A percentile compares a stretch with the other conserved stretches of the same genome.
phyloP scores from a whole-genome alignment of 2,113 vertebrate genomes.

The Hymenochirus boettgeri region DNA sequence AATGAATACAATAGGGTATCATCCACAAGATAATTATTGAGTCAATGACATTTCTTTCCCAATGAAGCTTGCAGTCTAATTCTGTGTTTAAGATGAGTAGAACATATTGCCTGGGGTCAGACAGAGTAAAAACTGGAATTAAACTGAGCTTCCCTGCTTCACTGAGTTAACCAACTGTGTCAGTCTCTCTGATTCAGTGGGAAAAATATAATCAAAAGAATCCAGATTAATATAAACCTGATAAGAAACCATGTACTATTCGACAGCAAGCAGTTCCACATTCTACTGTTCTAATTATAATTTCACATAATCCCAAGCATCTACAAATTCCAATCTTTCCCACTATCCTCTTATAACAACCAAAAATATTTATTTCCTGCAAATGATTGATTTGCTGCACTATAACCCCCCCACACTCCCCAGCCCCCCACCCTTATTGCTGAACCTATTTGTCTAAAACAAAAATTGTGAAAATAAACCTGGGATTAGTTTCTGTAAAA shows the following conservation, averaged over 20 bases:
- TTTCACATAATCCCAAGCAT: slow-evolving; percentile 6
- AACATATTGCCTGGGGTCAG: background rate
- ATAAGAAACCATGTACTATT: background rate
- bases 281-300: slow-evolving; percentile 20
- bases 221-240: background rate
- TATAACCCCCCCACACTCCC: background rate
- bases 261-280: slow-evolving; percentile 7
- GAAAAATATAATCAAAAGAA: slow-evolving; percentile 1
- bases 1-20: too few species aligned
- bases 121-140: background rate
- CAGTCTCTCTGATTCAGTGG: background rate
- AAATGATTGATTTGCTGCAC: slow-evolving; percentile 22
- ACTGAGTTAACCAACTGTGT: background rate
- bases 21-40: too few species aligned
- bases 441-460: background rate
- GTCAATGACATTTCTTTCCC: too few species aligned
- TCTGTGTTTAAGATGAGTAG: background rate
- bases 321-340: slow-evolving; percentile 14
- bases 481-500: background rate
- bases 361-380: slow-evolving; percentile 13
- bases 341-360: slow-evolving; percentile 19
- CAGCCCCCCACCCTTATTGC: too few species aligned
- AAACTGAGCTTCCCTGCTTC: background rate
- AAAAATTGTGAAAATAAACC: background rate
- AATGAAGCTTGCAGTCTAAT: background rate